Evolutionary conservation across 2,888 invertebrate species (phyloP), one percentile per base, ranked within the genome.

Genomic region (Luperina testacea): DNA sequence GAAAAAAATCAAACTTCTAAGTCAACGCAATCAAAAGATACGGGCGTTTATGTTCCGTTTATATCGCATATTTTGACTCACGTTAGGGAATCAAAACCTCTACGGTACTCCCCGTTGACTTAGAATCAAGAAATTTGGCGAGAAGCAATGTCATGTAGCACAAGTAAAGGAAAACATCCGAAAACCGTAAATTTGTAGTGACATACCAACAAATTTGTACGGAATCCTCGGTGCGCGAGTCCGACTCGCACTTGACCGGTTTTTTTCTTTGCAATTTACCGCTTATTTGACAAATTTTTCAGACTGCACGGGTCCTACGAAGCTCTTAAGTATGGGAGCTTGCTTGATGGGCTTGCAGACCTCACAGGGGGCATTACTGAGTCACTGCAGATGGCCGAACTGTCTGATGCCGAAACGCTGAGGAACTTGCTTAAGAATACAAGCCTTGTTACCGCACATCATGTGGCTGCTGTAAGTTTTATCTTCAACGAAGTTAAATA

Each of bases 301-400:
- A 99, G 99, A 95, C 95, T 99, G 76, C 99, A 99, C 92, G 99
- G 99, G 8, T 99, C 99, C 0, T 99, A 99, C 95, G 99, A 99
- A 95, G 99, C 99, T 0, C 96, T 99, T 2, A 99, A 99, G 92
- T 99, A 99, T 92, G 99, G 99, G n/a, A 98, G 98, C 68, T 96
- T 98, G 20, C 96, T 99, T 81, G 99, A 99, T 92, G 99, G 99
- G 0, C 95, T 99, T 74, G 98, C 98, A 0, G 99, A 99, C 94
- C 97, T 99, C 53, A 98, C 99, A 0, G 99, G 99, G 0, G 99
- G 99, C 9, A 98, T 99, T 78, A 98, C 99, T 0, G 99, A 99
- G 93, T 98, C 98, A 82, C 97, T 99, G 84, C 97, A 97, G n/a
- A 97, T 98, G 61, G 96, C 97, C 24, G 98, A 98, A 83, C 98